Evolutionary conservation across 2,888 invertebrate genomes (phyloP).

Genomic region (Neocrepidodera transversa): DNA sequence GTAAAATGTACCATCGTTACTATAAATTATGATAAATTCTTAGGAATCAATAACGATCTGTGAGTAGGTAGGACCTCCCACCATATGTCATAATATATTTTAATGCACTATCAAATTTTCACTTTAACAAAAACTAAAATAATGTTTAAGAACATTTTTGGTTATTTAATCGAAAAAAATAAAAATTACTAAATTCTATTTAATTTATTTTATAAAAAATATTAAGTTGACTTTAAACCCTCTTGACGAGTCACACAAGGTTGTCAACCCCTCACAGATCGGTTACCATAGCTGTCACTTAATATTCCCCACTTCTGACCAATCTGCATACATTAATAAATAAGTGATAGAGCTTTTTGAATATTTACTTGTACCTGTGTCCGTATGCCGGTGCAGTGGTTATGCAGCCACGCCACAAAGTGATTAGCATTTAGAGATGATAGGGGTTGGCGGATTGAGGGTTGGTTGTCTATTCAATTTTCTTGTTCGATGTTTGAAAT

Average conservation of each 20-base stretch:
- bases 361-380: constrained; percentile 16
- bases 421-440: constrained; percentile 23
- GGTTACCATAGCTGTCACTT: constrained; percentile 44
- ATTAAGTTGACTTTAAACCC: no score
- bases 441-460: neutral
- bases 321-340: constrained; percentile 46
- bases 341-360: constrained; percentile 35
- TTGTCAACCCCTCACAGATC: constrained; percentile 40
- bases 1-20: no score
- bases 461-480: constrained; percentile 22
- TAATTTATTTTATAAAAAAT: no score
- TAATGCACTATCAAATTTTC: no score
- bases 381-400: neutral
- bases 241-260: neutral
- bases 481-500: constrained; percentile 16
- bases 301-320: constrained; percentile 42
- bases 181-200: no score
- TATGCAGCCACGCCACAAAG: constrained; percentile 14
- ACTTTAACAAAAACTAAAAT: no score
- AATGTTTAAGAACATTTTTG: no score
- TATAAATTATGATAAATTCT: no score
- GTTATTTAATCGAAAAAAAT: no score
- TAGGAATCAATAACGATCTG: no score
- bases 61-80: no score
- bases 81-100: no score